phyloP scores from a whole-genome alignment of 2,888 invertebrate species.

The Erannis defoliaria region DNA sequence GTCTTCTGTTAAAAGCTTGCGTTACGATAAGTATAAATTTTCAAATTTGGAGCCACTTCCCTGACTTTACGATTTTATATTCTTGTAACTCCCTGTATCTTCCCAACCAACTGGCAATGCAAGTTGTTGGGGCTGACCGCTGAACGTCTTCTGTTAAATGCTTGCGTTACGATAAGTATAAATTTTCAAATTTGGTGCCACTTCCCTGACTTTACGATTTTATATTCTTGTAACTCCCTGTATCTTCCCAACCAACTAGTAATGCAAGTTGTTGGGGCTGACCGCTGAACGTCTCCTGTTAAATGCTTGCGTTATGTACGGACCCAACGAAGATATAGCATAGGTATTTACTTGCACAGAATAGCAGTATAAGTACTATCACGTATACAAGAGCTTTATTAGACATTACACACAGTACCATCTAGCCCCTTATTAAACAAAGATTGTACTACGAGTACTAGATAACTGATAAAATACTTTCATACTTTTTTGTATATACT shows the following conservation, averaged over 20 bases:
- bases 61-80: slow-evolving; percentile 4
- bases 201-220: slow-evolving; percentile 19
- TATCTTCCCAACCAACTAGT: slow-evolving; percentile 36
- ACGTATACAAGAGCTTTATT: too few relatives aligned
- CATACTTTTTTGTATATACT: too few relatives aligned
- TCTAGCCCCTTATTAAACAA: too few relatives aligned
- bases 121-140: slow-evolving; percentile 44
- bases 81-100: slow-evolving; percentile 27
- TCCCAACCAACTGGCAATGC: slow-evolving; percentile 36
- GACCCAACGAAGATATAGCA: too few relatives aligned
- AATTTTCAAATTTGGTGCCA: neutral
- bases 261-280: slow-evolving; percentile 41
- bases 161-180: too few relatives aligned
- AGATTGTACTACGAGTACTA: too few relatives aligned
- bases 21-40: neutral
- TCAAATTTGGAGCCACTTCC: slow-evolving; percentile 21
- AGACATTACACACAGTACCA: too few relatives aligned
- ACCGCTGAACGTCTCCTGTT: slow-evolving; percentile 37
- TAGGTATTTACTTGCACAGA: too few relatives aligned
- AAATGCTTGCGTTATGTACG: slow-evolving; percentile 6
- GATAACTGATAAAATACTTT: too few relatives aligned
- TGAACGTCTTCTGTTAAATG: slow-evolving; percentile 19
- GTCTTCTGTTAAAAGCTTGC: slow-evolving; percentile 15
- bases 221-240: slow-evolving; percentile 22
- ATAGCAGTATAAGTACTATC: too few relatives aligned